phyloP scores from a whole-genome alignment of 2,113 vertebrate species.

The Callipepla californica region DNA sequence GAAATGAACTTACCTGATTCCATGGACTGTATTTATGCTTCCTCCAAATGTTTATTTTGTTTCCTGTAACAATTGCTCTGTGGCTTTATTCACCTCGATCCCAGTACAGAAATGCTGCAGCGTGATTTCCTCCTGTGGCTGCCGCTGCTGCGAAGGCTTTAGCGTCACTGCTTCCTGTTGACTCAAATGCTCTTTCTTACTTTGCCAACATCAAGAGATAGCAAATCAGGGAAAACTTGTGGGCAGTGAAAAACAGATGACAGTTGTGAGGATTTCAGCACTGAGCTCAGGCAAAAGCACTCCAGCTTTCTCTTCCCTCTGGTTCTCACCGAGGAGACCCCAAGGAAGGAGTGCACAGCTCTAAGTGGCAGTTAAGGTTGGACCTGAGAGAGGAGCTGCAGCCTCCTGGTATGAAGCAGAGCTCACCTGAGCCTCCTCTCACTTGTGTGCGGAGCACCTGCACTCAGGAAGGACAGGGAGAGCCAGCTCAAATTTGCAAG shows the following conservation, averaged over 20 bases:
- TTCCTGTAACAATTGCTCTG: conserved; percentile 34
- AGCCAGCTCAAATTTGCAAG: background rate
- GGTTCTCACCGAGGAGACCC: background rate
- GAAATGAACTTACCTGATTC: background rate
- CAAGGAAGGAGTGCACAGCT: background rate
- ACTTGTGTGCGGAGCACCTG: background rate
- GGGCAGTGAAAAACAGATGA: conserved; percentile 18
- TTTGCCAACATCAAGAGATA: background rate
- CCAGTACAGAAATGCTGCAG: conserved; percentile 61
- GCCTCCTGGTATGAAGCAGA: background rate
- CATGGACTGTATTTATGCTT: background rate
- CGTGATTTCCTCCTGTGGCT: conserved; percentile 66
- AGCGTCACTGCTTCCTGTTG: conserved; percentile 79
- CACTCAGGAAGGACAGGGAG: background rate
- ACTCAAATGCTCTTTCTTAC: conserved; percentile 50
- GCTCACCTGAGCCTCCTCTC: background rate
- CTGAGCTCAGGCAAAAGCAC: background rate
- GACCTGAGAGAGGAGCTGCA: background rate
- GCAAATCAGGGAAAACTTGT: conserved; percentile 5
- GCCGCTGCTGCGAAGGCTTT: conserved; percentile 34
- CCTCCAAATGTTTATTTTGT: conserved; percentile 39
- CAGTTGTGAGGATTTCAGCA: background rate
- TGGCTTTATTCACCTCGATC: conserved; percentile 33
- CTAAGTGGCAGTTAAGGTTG: background rate
- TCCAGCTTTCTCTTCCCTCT: background rate